A percentile compares a stretch with the other conserved stretches of the same genome.
Evolutionary conservation across 2,797 vertebrate species (phyloP).

Genomic region (Macroramphosus scolopax): DNA sequence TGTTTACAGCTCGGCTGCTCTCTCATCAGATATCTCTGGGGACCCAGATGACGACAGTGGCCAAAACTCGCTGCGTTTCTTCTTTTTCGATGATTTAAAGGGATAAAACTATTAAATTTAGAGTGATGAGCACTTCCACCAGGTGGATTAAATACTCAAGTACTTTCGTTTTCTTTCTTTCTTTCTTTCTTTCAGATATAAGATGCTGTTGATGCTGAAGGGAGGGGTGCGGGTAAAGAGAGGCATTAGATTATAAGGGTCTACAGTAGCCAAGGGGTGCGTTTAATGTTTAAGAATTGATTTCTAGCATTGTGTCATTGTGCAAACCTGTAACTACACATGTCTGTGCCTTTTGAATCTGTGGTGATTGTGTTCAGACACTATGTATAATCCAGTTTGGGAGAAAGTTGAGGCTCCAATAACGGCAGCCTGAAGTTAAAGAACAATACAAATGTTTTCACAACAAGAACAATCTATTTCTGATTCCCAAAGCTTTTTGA

Average conservation of each 20-base stretch:
- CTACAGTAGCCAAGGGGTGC: constrained; percentile 22
- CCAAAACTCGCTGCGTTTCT: constrained; percentile 30
- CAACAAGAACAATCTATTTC: too few relatives aligned
- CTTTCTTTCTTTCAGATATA: constrained; percentile 11
- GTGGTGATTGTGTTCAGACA: constrained; percentile 4
- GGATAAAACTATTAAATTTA: constrained; percentile 33
- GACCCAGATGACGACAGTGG: constrained; percentile 53
- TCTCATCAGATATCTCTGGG: constrained; percentile 38
- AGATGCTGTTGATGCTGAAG: constrained; percentile 28
- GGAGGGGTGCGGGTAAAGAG: constrained; percentile 10
- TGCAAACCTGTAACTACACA: constrained; percentile 35
- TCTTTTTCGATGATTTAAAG: constrained; percentile 40
- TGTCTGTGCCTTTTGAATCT: constrained; percentile 58
- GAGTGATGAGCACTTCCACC: constrained; percentile 47
- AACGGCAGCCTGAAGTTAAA: constrained; percentile 3
- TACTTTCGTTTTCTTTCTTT: constrained; percentile 16
- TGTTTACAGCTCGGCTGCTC: constrained; percentile 66
- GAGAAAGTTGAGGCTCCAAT: constrained; percentile 1
- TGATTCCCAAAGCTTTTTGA: too few relatives aligned
- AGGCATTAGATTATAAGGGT: constrained; percentile 31
- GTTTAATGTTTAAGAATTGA: constrained; percentile 14
- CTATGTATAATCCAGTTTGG: constrained; percentile 1
- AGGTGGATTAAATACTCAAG: constrained; percentile 35
- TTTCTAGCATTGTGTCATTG: constrained; percentile 38
- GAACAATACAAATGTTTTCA: constrained; percentile 3